A percentile compares a stretch with the other conserved stretches of the same genome.
These are phyloP conservation scores for Borostomias antarcticus DNA, from an alignment of 2,797 vertebrate genomes.

Conservation along the genomic window DNA sequence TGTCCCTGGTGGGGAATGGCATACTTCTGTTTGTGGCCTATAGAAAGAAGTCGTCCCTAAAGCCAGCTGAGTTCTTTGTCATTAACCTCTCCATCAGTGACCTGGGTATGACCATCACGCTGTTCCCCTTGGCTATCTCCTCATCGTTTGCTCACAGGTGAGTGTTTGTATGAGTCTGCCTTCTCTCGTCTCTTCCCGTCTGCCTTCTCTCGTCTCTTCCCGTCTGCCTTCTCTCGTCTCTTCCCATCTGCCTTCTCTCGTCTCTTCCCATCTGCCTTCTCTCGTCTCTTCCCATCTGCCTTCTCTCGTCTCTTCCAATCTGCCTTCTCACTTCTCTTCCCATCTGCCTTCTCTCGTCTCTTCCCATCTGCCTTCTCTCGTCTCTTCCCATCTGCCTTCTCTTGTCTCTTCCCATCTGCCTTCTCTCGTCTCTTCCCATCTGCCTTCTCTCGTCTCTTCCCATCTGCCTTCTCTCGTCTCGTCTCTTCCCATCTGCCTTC, in stretches of 20 bases:
- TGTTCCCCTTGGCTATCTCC: conserved; percentile 84
- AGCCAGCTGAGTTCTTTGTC: conserved; percentile 88
- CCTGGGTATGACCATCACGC: conserved; percentile 81
- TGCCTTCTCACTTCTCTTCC: background rate
- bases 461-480: too few relatives aligned
- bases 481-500: too few relatives aligned
- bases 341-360: conserved; percentile 20
- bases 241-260: too few relatives aligned
- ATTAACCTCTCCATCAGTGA: conserved; percentile 88
- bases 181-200: background rate
- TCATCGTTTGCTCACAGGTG: conserved; percentile 86
- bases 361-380: background rate
- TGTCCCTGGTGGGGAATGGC: conserved; percentile 79
- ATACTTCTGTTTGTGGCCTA: conserved; percentile 84
- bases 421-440: too few relatives aligned
- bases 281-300: background rate
- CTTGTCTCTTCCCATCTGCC: background rate
- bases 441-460: too few relatives aligned
- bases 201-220: background rate
- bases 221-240: background rate
- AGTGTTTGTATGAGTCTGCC: too few relatives aligned
- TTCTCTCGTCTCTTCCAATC: background rate
- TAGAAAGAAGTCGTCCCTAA: conserved; percentile 83
- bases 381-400: background rate
- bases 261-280: background rate